These are phyloP conservation scores for Eumeta japonica DNA, from an alignment of 1,140 invertebrate species.

Conservation along the genomic window DNA sequence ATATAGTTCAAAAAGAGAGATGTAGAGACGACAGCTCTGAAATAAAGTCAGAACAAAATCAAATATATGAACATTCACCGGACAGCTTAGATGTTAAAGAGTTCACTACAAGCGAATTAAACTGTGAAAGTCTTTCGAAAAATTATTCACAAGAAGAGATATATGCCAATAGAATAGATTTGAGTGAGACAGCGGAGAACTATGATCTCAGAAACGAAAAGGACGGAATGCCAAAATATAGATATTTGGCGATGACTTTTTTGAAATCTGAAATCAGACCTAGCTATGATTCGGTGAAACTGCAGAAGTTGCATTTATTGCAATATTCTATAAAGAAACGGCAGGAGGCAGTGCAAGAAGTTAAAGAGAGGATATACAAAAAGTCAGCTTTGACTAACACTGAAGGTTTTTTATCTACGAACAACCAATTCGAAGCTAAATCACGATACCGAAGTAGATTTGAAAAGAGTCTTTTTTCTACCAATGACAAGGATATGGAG, in stretches of 20 bases:
- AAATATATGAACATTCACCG: conserved; percentile 52
- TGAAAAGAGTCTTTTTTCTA: conserved; percentile 35
- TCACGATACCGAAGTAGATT: conserved; percentile 32
- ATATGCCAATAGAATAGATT: conserved; percentile 38
- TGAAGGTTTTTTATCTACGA: conserved; percentile 16
- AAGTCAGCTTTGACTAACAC: conserved; percentile 41
- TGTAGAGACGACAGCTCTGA: conserved; percentile 23
- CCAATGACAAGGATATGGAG: conserved; percentile 23
- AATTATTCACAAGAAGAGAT: conserved; percentile 38
- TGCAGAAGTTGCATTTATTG: conserved; percentile 56
- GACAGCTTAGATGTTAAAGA: conserved; percentile 45
- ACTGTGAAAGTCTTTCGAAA: conserved; percentile 33
- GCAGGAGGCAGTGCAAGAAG: conserved; percentile 48
- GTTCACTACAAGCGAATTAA: conserved; percentile 34
- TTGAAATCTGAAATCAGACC: conserved; percentile 63
- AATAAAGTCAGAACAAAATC: conserved; percentile 27
- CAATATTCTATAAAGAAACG: conserved; percentile 54
- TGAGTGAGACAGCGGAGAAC: conserved; percentile 53
- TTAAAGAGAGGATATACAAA: conserved; percentile 50
- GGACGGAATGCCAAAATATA: conserved; percentile 36
- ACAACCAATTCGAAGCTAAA: conserved; percentile 19
- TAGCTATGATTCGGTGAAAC: conserved; percentile 74
- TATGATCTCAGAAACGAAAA: conserved; percentile 44
- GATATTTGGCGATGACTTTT: conserved; percentile 48
- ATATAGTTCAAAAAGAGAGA: conserved; percentile 21